phyloP scores from a whole-genome alignment of 2,888 invertebrate species.

The Yponomeuta malinellus region DNA sequence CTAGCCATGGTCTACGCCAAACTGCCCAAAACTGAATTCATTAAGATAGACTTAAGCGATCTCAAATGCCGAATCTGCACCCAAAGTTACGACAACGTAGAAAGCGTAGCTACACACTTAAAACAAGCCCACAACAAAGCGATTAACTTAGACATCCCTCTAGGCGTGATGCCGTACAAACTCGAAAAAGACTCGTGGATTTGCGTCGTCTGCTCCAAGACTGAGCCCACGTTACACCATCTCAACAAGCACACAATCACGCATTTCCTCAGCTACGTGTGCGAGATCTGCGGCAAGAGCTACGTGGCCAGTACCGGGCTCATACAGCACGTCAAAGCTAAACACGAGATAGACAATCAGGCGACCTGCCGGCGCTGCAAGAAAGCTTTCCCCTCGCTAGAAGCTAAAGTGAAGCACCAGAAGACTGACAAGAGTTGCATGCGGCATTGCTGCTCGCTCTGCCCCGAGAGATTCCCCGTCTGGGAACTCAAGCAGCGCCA shows the following conservation, averaged over 20 bases:
- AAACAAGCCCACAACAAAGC: slow-evolving; percentile 33
- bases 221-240: slow-evolving; percentile 50
- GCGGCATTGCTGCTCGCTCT: slow-evolving; percentile 22
- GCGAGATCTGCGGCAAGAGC: slow-evolving; percentile 60
- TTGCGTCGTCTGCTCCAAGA: slow-evolving; percentile 56
- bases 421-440: slow-evolving; percentile 40
- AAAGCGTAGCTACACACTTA: slow-evolving; percentile 44
- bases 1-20: slow-evolving; percentile 54
- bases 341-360: slow-evolving; percentile 52
- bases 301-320: slow-evolving; percentile 58
- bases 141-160: slow-evolving; percentile 39
- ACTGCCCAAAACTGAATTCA: slow-evolving; percentile 56
- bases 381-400: slow-evolving; percentile 57
- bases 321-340: slow-evolving; percentile 50
- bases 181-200: slow-evolving; percentile 44
- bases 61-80: slow-evolving; percentile 48
- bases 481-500: slow-evolving; percentile 25
- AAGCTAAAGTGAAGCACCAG: slow-evolving; percentile 57
- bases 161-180: slow-evolving; percentile 60
- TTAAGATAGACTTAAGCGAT: slow-evolving; percentile 56
- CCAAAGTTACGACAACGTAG: slow-evolving; percentile 33
- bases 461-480: slow-evolving; percentile 24
- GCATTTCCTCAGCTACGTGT: slow-evolving; percentile 58
- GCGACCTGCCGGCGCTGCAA: slow-evolving; percentile 53
- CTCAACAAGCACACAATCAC: slow-evolving; percentile 60